These are phyloP conservation scores for Clupea harengus DNA, from an alignment of 2,113 vertebrate species.

Conservation along the genomic window DNA sequence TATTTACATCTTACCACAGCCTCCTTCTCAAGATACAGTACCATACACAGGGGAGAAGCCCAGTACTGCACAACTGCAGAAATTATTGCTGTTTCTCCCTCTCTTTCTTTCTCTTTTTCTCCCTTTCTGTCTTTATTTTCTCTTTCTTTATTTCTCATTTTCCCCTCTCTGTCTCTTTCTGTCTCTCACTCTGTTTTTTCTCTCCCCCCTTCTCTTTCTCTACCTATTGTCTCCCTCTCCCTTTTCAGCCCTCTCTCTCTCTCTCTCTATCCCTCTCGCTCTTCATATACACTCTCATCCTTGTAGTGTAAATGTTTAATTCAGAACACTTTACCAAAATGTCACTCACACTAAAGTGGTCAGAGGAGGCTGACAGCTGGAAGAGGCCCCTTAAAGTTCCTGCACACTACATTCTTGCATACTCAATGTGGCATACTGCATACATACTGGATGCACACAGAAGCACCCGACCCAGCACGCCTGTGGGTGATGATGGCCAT, in stretches of 20 bases:
- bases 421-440: neutral
- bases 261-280: neutral
- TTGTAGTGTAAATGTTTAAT: slow-evolving; percentile 7
- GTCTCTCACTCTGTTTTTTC: neutral
- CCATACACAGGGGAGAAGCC: neutral
- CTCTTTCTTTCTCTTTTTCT: slow-evolving; percentile 10
- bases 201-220: too few relatives aligned
- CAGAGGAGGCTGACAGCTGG: neutral
- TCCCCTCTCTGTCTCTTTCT: neutral
- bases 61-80: neutral
- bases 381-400: neutral
- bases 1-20: neutral
- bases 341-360: neutral
- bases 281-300: neutral
- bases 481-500: neutral
- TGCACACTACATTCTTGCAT: neutral
- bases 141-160: neutral
- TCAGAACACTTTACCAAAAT: neutral
- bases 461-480: neutral
- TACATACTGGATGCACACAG: neutral
- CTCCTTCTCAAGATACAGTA: neutral
- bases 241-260: neutral
- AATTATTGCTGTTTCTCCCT: neutral
- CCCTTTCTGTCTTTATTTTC: slow-evolving; percentile 31
- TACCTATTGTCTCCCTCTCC: neutral